Base-by-base conservation (phyloP, 2,888 invertebrate genomes). In the Diogma glabrata region DNA sequence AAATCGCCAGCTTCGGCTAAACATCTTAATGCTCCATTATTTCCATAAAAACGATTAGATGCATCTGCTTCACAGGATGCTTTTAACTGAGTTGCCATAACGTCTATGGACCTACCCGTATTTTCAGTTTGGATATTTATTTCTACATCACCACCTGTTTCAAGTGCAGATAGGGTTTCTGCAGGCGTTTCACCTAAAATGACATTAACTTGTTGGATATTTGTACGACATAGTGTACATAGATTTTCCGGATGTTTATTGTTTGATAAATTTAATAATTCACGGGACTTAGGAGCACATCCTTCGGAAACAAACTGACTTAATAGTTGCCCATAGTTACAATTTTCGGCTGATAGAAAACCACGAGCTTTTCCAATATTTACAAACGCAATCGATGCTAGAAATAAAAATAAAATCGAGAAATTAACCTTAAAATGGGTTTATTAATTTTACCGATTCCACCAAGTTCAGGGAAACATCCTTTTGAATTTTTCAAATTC, bases 381-480 rank as follows among this genome's bases (percentile, higher is more conserved):
- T 3, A 81, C 68, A 60, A 81, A 81, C 2, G 81, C 74, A 43
- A 82, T 64, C 72, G 78, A 81, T 6, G 80, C 79, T 77, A n/a
- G n/a, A n/a, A n/a, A 57, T 53, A 55, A 24, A 12, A n/a, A 52
- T 9, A 10, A 17, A 24, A 8, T 26, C 10, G 9, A 45, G 12
- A 45, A 20, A 45, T 20, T 5, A 12, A 49, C n/a, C 16, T 14
- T 20, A 49, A n/a, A 22, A 4, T 49, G 33, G n/a, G 36, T 26
- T 16, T 16, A 33, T 6, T 22, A 14, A 28, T n/a, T n/a, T n/a
- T n/a, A n/a, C n/a, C n/a, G n/a, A 82, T 76, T 28, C 82, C 82
- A 1, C 80, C 78, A 57, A 73, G 83, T 60, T 80, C 79, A 0
- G 82, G 79, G 67, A 84, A 78, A 63, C 83, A 84, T 0, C 78